Evolutionary conservation across 1,140 invertebrate species (phyloP), one percentile per base, ranked within the genome.

Genomic region (Danaus plexippus): DNA sequence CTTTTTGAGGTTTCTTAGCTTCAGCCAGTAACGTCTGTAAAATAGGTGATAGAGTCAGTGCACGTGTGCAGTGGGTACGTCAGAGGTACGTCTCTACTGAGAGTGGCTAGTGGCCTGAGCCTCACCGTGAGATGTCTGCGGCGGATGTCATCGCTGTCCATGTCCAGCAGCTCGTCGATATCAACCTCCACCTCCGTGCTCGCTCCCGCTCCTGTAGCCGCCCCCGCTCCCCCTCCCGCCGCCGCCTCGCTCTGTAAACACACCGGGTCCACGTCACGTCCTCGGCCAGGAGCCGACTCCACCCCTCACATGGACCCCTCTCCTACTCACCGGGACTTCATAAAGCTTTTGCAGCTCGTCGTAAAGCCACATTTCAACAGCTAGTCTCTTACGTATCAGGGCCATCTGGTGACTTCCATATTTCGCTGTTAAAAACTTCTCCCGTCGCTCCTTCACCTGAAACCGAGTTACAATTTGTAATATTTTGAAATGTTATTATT

Each of bases 351-450:
- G 95, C 57, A 98, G 89, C 84, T 97, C 94, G 77, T 98, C 96
- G 84, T 97, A 98, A 45, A 98, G 91, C 97, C 97, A 98, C 94
- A 98, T 97, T 88, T 98, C 97, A 9, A 98, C 97, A 9, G 94
- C 93, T 56, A 98, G 89, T 76, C 97, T 89, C 88, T 98, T 98
- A 65, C 96, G 91, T 72, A 98, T 98, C 61, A 98, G 91, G 71
- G 93, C 95, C 97, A 98, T 98, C 89, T 98, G 97, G 88, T 98
- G 97, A 63, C 94, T 94, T 54, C 96, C 96, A 77, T 98, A 98
- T 84, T 98, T 98, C 61, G 97, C 96, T 41, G 97, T 98, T 59
- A 98, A 91, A 87, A 98, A 98, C 87, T 97, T 97, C 85, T 97
- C 95, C 42, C 95, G 88, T 12, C 94, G 90, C 79, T 96, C 94